Evolutionary conservation across 2,113 vertebrate genomes (phyloP).

Genomic region (Chaenocephalus aceratus): DNA sequence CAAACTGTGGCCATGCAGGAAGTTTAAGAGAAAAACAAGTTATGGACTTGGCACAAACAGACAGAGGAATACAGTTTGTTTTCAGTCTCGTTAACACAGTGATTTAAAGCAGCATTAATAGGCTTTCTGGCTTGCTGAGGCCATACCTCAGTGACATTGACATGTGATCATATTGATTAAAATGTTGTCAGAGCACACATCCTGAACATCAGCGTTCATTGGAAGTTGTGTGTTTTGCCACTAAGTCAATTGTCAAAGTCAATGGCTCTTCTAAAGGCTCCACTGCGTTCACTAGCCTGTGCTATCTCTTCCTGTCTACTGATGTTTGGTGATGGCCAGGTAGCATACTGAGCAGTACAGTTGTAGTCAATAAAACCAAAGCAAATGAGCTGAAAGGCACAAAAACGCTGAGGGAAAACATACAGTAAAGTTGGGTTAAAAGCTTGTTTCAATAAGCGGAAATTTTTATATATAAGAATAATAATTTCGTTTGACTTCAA

Average conservation of each 20-base stretch:
- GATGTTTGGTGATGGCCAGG: not conserved
- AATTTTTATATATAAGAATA: too few relatives aligned
- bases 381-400: not conserved
- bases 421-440: too few relatives aligned
- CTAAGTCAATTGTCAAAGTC: too few relatives aligned
- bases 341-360: not conserved
- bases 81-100: not conserved
- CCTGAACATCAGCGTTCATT: not conserved
- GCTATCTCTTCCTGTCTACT: not conserved
- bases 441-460: too few relatives aligned
- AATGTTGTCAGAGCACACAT: not conserved
- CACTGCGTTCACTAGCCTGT: not conserved
- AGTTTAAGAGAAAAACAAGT: constrained; percentile 47
- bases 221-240: not conserved
- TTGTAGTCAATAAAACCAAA: not conserved
- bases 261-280: not conserved
- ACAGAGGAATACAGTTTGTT: not conserved
- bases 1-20: constrained; percentile 2
- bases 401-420: not conserved
- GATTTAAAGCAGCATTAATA: too few relatives aligned
- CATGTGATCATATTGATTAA: not conserved
- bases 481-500: too few relatives aligned
- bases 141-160: not conserved
- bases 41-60: constrained; percentile 1
- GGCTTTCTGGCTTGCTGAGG: too few relatives aligned